Conservation (phyloP, 2,113 vertebrate genomes). For the Microtus oregoni region DNA sequence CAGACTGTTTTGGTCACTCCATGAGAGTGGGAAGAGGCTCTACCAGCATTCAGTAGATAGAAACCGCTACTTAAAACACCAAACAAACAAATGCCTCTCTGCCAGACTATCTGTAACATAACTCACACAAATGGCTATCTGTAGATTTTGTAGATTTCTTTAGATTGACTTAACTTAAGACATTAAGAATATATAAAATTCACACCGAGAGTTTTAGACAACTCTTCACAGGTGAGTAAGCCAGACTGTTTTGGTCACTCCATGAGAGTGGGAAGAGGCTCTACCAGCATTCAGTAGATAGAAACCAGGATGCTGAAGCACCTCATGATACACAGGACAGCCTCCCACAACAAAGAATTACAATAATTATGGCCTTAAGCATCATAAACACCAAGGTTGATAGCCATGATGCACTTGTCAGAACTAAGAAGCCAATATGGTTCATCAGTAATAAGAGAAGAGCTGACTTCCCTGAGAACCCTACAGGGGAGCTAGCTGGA, state of each 20-base stretch:
- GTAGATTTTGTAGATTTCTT: too few relatives aligned
- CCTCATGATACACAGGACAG: neutral
- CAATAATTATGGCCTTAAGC: neutral
- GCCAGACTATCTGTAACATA: too few relatives aligned
- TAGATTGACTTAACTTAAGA: too few relatives aligned
- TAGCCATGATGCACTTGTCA: neutral
- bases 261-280: neutral
- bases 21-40: too few relatives aligned
- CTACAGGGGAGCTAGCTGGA: neutral
- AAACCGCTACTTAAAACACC: too few relatives aligned
- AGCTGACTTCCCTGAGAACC: neutral
- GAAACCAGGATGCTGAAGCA: neutral
- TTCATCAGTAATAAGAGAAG: neutral
- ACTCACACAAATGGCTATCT: too few relatives aligned
- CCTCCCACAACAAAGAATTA: neutral
- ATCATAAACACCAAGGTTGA: neutral
- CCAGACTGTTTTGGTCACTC: neutral
- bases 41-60: too few relatives aligned
- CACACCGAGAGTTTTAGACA: too few relatives aligned
- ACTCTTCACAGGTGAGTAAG: too few relatives aligned
- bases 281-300: neutral
- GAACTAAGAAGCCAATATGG: slow-evolving; percentile 41
- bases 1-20: too few relatives aligned
- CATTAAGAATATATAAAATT: too few relatives aligned
- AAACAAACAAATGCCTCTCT: too few relatives aligned